These are phyloP conservation scores for Synchiropus splendidus DNA, from an alignment of 2,113 vertebrate genomes.

Conservation along the genomic window DNA sequence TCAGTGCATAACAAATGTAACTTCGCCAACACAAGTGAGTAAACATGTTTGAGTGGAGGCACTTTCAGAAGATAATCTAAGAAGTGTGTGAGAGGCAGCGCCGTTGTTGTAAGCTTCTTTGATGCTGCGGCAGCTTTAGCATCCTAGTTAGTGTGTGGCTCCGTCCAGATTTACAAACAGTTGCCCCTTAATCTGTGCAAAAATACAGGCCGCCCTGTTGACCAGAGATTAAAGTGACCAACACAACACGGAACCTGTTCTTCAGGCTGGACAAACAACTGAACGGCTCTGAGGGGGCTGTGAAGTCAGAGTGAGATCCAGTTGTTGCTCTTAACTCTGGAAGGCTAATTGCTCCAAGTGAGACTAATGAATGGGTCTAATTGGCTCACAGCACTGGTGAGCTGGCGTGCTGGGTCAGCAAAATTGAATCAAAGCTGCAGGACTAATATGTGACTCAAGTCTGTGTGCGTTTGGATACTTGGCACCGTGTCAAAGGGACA, in stretches of 20 bases:
- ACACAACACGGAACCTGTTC: conserved; percentile 28
- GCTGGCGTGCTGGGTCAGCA: conserved; percentile 35
- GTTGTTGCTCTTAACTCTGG: conserved; percentile 13
- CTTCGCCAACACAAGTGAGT: too few species aligned
- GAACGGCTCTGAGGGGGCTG: too few species aligned
- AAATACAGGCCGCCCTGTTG: conserved; percentile 41
- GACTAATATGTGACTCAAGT: conserved; percentile 6
- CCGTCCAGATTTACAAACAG: conserved; percentile 45
- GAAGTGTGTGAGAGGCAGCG: conserved; percentile 3
- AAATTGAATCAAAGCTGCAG: conserved; percentile 61
- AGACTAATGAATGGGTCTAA: conserved; percentile 46
- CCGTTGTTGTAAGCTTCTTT: conserved; percentile 49
- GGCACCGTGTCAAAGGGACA: conserved; percentile 22
- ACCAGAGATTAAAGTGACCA: conserved; percentile 39
- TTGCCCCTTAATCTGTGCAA: conserved; percentile 47
- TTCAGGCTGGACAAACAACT: conserved; percentile 32
- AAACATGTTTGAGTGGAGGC: conserved; percentile 1
- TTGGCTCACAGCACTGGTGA: conserved; percentile 41
- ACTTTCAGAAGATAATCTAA: too few species aligned
- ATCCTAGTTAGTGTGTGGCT: conserved; percentile 33
- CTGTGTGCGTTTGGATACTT: conserved; percentile 30
- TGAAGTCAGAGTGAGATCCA: background rate
- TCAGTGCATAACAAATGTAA: too few species aligned
- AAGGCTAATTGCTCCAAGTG: conserved; percentile 41
- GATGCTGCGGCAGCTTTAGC: conserved; percentile 31